phyloP scores from a whole-genome alignment of 2,888 invertebrate species.

The Ceratothoa steindachneri region DNA sequence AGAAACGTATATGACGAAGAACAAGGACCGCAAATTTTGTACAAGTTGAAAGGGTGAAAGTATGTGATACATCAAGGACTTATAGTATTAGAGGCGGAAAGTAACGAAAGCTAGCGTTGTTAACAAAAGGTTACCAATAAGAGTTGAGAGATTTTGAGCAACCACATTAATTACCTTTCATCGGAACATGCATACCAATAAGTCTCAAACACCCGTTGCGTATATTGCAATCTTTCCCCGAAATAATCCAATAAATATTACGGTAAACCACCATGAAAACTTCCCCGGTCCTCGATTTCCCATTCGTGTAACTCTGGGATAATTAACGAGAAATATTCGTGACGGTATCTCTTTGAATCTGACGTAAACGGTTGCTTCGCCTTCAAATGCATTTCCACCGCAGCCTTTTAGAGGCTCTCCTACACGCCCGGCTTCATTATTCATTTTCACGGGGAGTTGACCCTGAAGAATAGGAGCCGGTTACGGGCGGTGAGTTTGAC shows the following conservation, averaged over 20 bases:
- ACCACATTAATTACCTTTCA: neutral
- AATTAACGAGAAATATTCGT: neutral
- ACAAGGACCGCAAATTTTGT: too few relatives aligned
- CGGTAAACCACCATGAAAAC: neutral
- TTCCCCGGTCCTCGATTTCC: neutral
- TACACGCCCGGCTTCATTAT: conserved; percentile 35
- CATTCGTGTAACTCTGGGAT: neutral
- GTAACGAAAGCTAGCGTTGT: too few relatives aligned
- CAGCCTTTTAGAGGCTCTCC: conserved; percentile 15
- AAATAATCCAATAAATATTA: neutral
- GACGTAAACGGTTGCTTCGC: neutral
- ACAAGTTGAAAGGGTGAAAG: too few relatives aligned
- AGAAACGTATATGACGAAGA: too few relatives aligned
- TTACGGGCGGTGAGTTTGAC: conserved; percentile 34
- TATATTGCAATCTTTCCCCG: too few relatives aligned
- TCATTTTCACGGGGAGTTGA: conserved; percentile 37
- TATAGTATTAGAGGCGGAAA: too few relatives aligned
- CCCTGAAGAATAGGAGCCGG: conserved; percentile 34
- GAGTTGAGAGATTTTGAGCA: neutral
- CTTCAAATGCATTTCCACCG: conserved; percentile 1
- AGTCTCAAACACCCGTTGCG: too few relatives aligned
- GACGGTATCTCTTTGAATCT: neutral
- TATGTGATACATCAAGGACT: too few relatives aligned
- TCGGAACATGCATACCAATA: too few relatives aligned
- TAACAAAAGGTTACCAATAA: too few relatives aligned